Evolutionary conservation across 2,113 vertebrate species (phyloP).

Genomic region (Amphilophus citrinellus): DNA sequence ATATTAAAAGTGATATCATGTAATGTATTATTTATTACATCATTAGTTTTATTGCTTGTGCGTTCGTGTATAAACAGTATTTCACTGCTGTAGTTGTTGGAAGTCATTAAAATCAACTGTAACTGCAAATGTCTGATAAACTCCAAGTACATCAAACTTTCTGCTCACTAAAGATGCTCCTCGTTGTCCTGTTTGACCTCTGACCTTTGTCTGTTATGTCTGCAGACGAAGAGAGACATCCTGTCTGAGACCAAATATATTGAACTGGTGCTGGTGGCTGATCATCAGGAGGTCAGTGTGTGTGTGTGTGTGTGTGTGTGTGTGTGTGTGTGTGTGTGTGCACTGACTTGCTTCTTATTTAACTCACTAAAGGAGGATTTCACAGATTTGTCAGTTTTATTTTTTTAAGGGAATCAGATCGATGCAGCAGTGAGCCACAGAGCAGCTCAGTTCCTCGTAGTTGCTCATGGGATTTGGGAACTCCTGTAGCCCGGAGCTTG

Average conservation of each 20-base stretch:
- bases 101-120: neutral
- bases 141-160: neutral
- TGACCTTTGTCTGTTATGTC: conserved; percentile 1
- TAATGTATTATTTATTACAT: no score
- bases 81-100: neutral
- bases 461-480: neutral
- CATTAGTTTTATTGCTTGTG: no score
- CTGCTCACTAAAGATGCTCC: neutral
- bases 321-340: neutral
- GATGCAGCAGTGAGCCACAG: neutral
- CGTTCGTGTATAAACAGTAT: no score
- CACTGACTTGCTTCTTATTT: neutral
- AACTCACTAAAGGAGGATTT: fast-evolving
- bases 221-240: conserved; percentile 81
- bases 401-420: neutral
- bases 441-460: neutral
- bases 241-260: conserved; percentile 86
- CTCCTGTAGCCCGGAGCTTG: fast-evolving
- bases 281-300: conserved; percentile 86
- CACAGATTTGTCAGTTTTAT: neutral
- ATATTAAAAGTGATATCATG: no score
- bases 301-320: neutral
- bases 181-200: neutral
- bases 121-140: neutral
- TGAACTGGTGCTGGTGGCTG: conserved; percentile 93